Evolutionary conservation across 2,113 vertebrate genomes (phyloP), one percentile per base, ranked within the genome.

Genomic region (Brevimyrus niger): DNA sequence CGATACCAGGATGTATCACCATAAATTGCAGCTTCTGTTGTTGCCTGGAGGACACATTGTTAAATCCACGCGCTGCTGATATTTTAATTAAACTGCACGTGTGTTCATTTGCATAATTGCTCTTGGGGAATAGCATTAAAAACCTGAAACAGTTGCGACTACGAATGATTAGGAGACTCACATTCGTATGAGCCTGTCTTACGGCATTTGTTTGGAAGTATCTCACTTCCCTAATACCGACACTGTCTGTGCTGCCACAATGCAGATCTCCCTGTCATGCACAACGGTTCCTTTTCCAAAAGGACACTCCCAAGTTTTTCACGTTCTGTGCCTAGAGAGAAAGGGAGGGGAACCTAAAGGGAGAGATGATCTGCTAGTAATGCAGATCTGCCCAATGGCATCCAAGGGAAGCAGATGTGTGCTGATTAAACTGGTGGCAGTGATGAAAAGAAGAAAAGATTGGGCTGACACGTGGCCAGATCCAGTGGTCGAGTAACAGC

Each of bases 401-500:
- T 50, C 89, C 91, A 91, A 88, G 89, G 93, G 92, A 88, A 94
- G 91, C 94, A 94, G 93, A 93, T 92, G 93, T 91, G 91, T 90
- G 90, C 94, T 82, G 92, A 91, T 91, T 92, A 93, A 84, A 86
- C 91, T 90, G 91, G 93, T 93, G 90, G 91, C 91, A 91, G 89
- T 0, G 3, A 89, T 61, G 90, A 91, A 86, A 44, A 92, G 94
- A 94, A 92, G 93, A 95, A 95, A 95, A 94, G 91, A 90, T 87
- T 76, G 91, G 92, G 93, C 93, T 86, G 44, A 93, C 80, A 92
- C 89, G 38, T 85, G 91, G 91, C 42, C 92, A 94, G 95, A 94
- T 94, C 94, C 95, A 92, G 92, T 92, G 89, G 93, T 93, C 92
- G 91, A 92, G 90, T 86, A 93, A 92, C 95, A 95, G 94, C 93